Percentiles rank a stretch among this genome's conserved stretches.
Evolutionary conservation across 2,888 invertebrate genomes (phyloP).

Genomic region (Amaurobius ferox): DNA sequence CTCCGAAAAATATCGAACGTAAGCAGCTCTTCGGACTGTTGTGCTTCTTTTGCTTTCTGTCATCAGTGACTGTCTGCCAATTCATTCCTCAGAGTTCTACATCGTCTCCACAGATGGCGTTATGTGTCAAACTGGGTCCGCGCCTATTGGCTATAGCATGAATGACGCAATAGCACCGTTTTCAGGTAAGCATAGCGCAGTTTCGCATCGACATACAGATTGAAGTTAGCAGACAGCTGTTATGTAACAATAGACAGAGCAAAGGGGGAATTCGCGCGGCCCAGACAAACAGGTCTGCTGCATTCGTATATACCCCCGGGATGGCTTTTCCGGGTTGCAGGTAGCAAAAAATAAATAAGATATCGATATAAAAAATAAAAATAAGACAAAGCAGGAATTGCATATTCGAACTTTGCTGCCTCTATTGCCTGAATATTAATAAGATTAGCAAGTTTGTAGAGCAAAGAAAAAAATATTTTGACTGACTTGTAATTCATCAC

Average conservation of each 20-base stretch:
- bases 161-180: conserved; percentile 38
- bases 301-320: neutral
- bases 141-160: conserved; percentile 11
- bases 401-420: no score
- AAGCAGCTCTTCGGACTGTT: neutral
- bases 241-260: conserved; percentile 35
- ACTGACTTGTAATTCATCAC: no score
- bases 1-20: conserved; percentile 2
- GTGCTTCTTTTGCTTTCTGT: conserved; percentile 12
- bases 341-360: neutral
- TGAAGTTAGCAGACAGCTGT: conserved; percentile 32
- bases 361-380: no score
- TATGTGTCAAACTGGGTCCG: neutral
- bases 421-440: no score
- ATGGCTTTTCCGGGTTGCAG: conserved; percentile 32
- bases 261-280: neutral
- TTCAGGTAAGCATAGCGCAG: conserved; percentile 24
- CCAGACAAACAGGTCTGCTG: conserved; percentile 32
- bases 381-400: no score
- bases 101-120: conserved; percentile 48
- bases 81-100: conserved; percentile 3
- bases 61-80: conserved; percentile 24
- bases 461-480: no score
- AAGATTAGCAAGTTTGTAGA: no score
- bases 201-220: neutral